Conservation (phyloP, 2,888 invertebrate genomes). For the Sussaba pulchella region DNA sequence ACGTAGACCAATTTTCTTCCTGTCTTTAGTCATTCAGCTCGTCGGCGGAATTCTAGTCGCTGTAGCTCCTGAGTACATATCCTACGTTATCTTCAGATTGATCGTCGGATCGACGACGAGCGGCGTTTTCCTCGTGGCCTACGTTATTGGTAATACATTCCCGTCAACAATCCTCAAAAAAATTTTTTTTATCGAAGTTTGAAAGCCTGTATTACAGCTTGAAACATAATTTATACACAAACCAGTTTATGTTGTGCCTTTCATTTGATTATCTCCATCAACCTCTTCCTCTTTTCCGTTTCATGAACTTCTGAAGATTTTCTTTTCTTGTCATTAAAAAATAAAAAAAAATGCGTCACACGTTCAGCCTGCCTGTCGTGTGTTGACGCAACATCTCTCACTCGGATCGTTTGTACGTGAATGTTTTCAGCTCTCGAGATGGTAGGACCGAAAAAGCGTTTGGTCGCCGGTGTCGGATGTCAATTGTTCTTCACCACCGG, state of each 20-base stretch:
- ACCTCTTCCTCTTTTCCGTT: background rate
- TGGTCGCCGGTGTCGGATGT: conserved; percentile 89
- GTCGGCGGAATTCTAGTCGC: conserved; percentile 89
- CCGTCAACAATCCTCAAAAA: conserved; percentile 2
- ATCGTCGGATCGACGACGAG: conserved; percentile 91
- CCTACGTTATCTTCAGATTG: conserved; percentile 88
- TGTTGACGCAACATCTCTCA: too few species aligned
- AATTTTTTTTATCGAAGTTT: background rate
- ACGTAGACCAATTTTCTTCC: conserved; percentile 90
- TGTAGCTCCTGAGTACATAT: conserved; percentile 89
- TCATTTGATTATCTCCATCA: background rate
- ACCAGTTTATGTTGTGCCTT: background rate
- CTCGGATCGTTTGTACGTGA: too few species aligned
- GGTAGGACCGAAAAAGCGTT: conserved; percentile 89
- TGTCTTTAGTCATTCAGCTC: conserved; percentile 89
- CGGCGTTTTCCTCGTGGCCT: conserved; percentile 91
- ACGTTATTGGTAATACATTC: conserved; percentile 89
- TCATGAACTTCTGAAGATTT: too few species aligned
- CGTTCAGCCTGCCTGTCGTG: conserved; percentile 29
- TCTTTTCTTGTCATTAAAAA: too few species aligned
- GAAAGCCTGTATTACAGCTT: background rate
- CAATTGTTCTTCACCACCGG: conserved; percentile 92
- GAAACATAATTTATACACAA: background rate
- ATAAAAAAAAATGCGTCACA: too few species aligned
- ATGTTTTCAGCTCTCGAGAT: conserved; percentile 87